Percentiles rank a stretch among this genome's conserved stretches.
phyloP scores from a whole-genome alignment of 2,797 vertebrate genomes.

The Eleutherodactylus coqui region DNA sequence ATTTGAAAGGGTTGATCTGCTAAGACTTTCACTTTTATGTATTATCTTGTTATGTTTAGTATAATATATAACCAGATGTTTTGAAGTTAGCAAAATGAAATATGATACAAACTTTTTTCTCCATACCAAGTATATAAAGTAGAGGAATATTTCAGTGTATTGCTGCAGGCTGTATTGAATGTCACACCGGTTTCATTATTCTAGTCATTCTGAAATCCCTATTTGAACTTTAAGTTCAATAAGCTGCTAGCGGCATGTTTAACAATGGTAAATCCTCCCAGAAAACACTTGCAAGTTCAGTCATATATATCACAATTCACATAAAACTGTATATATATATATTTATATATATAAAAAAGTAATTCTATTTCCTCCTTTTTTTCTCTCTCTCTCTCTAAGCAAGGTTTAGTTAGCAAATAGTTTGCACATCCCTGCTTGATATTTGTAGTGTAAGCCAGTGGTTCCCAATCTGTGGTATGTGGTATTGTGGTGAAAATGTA shows the following conservation, averaged over 20 bases:
- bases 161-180: slow-evolving; percentile 38
- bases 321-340: neutral
- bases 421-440: too few species aligned
- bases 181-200: slow-evolving; percentile 45
- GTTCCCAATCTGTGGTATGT: too few species aligned
- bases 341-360: too few species aligned
- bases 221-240: slow-evolving; percentile 63
- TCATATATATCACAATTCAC: slow-evolving; percentile 2
- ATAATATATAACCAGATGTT: slow-evolving; percentile 33
- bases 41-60: slow-evolving; percentile 20
- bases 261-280: slow-evolving; percentile 21
- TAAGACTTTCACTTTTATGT: neutral
- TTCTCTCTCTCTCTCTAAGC: neutral
- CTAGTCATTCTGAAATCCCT: slow-evolving; percentile 33
- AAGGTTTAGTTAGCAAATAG: too few species aligned
- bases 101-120: slow-evolving; percentile 11
- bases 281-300: slow-evolving; percentile 24
- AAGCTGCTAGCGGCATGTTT: slow-evolving; percentile 47
- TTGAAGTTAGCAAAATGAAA: slow-evolving; percentile 33
- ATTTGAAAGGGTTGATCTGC: neutral
- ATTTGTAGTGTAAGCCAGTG: too few species aligned
- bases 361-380: neutral
- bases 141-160: slow-evolving; percentile 30
- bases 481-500: too few species aligned
- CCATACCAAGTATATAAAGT: slow-evolving; percentile 25